Evolutionary conservation across 2,113 vertebrate genomes (phyloP).

Genomic region (Heterotis niloticus): DNA sequence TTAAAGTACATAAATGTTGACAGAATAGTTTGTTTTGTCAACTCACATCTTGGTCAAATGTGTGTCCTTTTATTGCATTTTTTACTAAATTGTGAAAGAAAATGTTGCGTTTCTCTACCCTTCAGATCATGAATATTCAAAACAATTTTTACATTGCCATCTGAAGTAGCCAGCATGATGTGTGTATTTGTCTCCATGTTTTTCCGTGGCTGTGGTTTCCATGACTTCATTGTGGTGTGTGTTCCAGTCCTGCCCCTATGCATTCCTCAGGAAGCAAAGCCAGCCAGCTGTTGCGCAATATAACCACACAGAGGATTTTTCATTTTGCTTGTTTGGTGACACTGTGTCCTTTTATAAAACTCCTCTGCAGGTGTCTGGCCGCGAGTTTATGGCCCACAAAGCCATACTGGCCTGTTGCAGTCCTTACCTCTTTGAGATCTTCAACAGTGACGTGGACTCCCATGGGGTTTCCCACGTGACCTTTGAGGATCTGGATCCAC

Average conservation of each 20-base stretch:
- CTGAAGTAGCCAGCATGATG: background rate
- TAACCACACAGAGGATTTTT: background rate
- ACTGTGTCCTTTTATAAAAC: too few relatives aligned
- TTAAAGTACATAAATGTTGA: too few relatives aligned
- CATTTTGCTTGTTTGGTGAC: background rate
- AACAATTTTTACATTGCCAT: background rate
- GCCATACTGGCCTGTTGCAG: slow-evolving; percentile 97
- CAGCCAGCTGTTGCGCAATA: background rate
- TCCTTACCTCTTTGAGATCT: slow-evolving; percentile 97
- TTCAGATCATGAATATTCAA: background rate
- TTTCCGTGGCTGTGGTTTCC: background rate
- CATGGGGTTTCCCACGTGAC: slow-evolving; percentile 91
- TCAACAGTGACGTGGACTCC: slow-evolving; percentile 88
- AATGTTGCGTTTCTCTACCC: background rate
- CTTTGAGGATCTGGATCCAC: slow-evolving; percentile 95
- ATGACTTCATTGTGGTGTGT: background rate
- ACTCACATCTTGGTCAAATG: background rate
- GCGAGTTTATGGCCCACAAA: slow-evolving; percentile 92
- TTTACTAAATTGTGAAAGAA: background rate
- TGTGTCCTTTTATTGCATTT: too few relatives aligned
- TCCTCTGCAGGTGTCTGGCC: slow-evolving; percentile 81
- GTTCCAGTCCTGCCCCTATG: background rate
- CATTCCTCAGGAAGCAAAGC: background rate
- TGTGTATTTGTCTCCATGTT: background rate
- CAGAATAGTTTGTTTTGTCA: background rate